Evolutionary conservation across 2,888 invertebrate genomes (phyloP), one percentile per base, ranked within the genome.

Genomic region (Acrocyrtus sp.): DNA sequence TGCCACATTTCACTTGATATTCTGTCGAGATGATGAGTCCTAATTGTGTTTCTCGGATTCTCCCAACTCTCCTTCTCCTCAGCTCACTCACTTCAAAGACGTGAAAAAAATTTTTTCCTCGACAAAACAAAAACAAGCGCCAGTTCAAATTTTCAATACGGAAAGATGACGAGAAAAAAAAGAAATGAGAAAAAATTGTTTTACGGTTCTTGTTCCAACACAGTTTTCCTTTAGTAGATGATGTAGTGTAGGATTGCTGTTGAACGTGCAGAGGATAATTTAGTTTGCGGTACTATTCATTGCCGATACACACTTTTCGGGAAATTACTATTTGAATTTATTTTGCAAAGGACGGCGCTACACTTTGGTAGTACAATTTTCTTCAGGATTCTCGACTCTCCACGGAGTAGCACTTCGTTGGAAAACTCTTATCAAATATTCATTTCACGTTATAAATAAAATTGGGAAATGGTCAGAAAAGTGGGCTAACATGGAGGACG

Each of bases 21-120:
- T 57, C 57, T 67, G 58, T 58, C 57, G 50, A 50, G 29, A 58
- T 67, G 67, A 67, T 66, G 54, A 29, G 24, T 54, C 45, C 53
- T 65, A 54, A 56, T 47, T 56, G 47, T 47, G 47, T 34, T 56
- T 54, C 54, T n/a, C n/a, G n/a, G n/a, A n/a, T n/a, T n/a, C n/a
- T n/a, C 34, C 34, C 34, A 34, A 34, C 34, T 12, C 5, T 34
- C 34, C 5, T 34, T 12, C 5, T 34, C 34, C 5, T 34, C 34
- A 5, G 34, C 5, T 34, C 34, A 12, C 34, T 34, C 34, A 34
- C 34, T 5, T 8, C 34, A 34, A 34, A 34, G 12, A 34, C 34
- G 12, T 34, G 34, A 8, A 34, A 34, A 8, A 8, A 34, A 12
- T 34, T 34, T 34, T 34, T 12, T 12, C 5, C 34, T 34, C 12